These are phyloP conservation scores for Labroides dimidiatus DNA, from an alignment of 2,797 vertebrate species.

Conservation along the genomic window DNA sequence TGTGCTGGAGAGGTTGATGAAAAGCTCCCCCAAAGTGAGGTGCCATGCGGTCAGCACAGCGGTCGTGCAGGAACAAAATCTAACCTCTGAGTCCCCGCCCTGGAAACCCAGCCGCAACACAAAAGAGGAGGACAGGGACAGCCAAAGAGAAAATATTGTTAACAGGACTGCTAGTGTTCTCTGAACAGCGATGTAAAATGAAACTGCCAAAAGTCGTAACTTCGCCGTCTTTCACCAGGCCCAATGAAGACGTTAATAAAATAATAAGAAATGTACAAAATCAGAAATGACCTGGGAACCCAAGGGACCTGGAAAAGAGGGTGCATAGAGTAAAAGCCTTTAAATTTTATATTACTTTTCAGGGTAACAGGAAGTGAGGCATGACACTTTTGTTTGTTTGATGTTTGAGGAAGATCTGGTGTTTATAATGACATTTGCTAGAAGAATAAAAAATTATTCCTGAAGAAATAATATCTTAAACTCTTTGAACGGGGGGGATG, in stretches of 20 bases:
- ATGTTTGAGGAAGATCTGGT: slow-evolving; percentile 1
- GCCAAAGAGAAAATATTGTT: slow-evolving; percentile 83
- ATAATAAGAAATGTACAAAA: slow-evolving; percentile 13
- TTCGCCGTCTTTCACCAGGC: slow-evolving; percentile 21
- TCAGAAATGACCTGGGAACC: neutral
- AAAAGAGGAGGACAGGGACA: slow-evolving; percentile 86
- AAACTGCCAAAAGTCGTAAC: slow-evolving; percentile 34
- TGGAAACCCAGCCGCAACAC: slow-evolving; percentile 86
- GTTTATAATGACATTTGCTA: slow-evolving; percentile 8
- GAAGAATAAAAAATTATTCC: slow-evolving; percentile 13
- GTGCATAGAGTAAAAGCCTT: slow-evolving; percentile 9
- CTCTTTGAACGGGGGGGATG: neutral
- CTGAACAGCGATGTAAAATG: slow-evolving; percentile 37
- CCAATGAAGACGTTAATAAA: slow-evolving; percentile 16
- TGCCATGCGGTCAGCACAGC: slow-evolving; percentile 89
- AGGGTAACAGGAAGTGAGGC: slow-evolving; percentile 9
- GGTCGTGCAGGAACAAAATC: slow-evolving; percentile 88
- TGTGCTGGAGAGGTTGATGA: slow-evolving; percentile 88
- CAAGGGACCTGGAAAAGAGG: slow-evolving; percentile 39
- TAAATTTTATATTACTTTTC: slow-evolving; percentile 23
- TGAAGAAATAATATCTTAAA: slow-evolving; percentile 9
- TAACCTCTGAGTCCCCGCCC: slow-evolving; percentile 95
- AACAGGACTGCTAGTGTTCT: slow-evolving; percentile 72
- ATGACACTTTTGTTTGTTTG: slow-evolving; percentile 11
- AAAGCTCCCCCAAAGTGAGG: slow-evolving; percentile 84